Conservation (phyloP, 2,888 invertebrate genomes). For the Latrodectus elegans region DNA sequence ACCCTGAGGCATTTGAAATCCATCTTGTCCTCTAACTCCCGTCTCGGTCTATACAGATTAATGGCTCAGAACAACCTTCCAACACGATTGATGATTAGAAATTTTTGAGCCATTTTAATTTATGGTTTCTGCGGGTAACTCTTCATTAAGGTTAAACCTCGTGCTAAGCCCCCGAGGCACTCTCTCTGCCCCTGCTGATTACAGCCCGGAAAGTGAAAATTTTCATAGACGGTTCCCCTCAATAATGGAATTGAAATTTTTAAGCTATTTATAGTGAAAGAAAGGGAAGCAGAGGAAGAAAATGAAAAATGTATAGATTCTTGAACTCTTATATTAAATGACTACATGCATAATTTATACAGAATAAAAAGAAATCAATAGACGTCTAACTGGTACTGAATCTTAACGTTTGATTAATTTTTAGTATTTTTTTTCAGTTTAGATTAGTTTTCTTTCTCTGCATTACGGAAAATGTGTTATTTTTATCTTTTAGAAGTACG, state of each 20-base stretch:
- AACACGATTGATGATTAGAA: constrained; percentile 33
- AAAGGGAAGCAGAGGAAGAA: neutral
- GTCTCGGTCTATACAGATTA: constrained; percentile 20
- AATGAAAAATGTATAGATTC: no score
- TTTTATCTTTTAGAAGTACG: no score
- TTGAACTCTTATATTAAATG: no score
- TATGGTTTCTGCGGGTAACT: constrained; percentile 24
- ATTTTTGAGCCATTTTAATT: constrained; percentile 49
- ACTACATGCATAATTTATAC: no score
- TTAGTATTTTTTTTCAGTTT: no score
- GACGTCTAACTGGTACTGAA: no score
- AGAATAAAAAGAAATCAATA: no score
- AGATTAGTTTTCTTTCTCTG: no score
- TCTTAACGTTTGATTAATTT: no score
- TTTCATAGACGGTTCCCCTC: neutral
- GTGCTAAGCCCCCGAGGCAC: constrained; percentile 1
- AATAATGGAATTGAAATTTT: neutral
- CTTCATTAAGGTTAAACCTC: constrained; percentile 29
- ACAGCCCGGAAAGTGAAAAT: neutral
- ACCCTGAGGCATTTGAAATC: constrained; percentile 14
- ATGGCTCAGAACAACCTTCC: constrained; percentile 10
- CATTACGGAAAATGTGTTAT: no score
- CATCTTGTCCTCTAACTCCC: constrained; percentile 4
- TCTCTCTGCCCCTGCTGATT: neutral
- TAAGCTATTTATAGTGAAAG: neutral